Evolutionary conservation across 2,797 vertebrate genomes (phyloP), one percentile per base, ranked within the genome.

Genomic region (Oreochromis grahami): DNA sequence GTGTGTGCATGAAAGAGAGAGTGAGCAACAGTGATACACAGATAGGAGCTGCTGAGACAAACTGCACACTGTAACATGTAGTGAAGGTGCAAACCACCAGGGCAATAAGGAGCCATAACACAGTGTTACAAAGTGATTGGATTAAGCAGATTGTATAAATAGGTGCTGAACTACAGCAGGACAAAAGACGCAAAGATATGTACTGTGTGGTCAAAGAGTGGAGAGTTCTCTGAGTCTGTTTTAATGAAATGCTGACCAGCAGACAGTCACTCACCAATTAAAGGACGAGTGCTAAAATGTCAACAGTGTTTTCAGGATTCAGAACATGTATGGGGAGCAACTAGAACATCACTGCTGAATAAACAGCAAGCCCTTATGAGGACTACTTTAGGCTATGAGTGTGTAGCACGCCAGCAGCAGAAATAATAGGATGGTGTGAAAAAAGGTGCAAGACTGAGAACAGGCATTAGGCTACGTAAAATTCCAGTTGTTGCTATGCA

Each of bases 151-250:
- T 6, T 14, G 36, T 21, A 8, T 21, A 41, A 41, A 14, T 3
- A 21, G 34, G 7, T 65, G 34, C 60, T 1, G 60, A 65, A 65
- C 60, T 38, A 14, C 0, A 0, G 15, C 45, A 48, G 15, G 45
- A 65, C 0, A 14, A 21, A 41, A 24, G 0, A 24, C 0, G 0
- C 12, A 21, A 24, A 2, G 36, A 65, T 2, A 3, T 65, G 11
- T 8, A 38, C 7, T n/a, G 7, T 14, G n/a, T 1, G 7, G 19
- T 8, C 36, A 24, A 68, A 41, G 12, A 4, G 19, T 14, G 12
- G 60, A 4, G 60, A 21, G 21, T 41, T 24, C 36, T 68, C 36
- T 1, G 36, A 68, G 63, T 5, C n/a, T 1, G 34, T 38, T 65
- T 8, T 38, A 65, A 21, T 21, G 34, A 38, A 38, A 65, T 21